phyloP scores from a whole-genome alignment of 37 sponge, comb jelly and placozoan genomes.

The Trichoplax adhaerens region DNA sequence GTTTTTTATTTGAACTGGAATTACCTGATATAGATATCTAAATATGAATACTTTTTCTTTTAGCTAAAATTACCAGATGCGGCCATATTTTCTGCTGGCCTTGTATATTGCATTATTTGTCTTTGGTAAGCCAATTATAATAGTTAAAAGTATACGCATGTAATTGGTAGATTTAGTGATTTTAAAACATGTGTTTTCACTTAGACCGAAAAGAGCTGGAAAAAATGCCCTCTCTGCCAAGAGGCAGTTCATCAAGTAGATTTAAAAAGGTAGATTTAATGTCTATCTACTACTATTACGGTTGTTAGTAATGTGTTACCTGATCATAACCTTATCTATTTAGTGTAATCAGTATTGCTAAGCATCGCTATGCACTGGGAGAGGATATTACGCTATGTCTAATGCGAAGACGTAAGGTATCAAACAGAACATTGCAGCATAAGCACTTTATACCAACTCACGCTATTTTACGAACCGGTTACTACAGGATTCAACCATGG shows the following conservation, averaged over 20 bases:
- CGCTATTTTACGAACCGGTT: too few relatives aligned
- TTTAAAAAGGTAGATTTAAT: constrained; percentile 39
- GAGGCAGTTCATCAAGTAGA: constrained; percentile 43
- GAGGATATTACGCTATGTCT: constrained; percentile 50
- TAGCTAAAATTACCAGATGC: constrained; percentile 69
- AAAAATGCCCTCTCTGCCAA: constrained; percentile 67
- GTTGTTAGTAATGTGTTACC: neutral
- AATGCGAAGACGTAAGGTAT: constrained; percentile 49
- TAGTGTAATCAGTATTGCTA: constrained; percentile 51
- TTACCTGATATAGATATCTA: neutral
- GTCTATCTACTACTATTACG: neutral
- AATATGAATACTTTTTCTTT: neutral
- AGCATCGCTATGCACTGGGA: constrained; percentile 27
- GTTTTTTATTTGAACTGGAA: neutral
- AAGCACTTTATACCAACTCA: too few relatives aligned
- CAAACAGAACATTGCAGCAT: too few relatives aligned
- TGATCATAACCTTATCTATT: neutral
- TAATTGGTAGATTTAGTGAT: neutral
- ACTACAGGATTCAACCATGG: too few relatives aligned
- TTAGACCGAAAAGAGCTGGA: constrained; percentile 50
- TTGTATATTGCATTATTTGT: constrained; percentile 56
- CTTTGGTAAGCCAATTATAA: constrained; percentile 35
- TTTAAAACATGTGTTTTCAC: neutral
- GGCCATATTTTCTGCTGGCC: constrained; percentile 76
- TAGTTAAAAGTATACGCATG: neutral